Percentiles rank a stretch among this genome's conserved stretches.
These are phyloP conservation scores for Dynastes maya DNA, from an alignment of 2,888 invertebrate genomes.

Conservation along the genomic window DNA sequence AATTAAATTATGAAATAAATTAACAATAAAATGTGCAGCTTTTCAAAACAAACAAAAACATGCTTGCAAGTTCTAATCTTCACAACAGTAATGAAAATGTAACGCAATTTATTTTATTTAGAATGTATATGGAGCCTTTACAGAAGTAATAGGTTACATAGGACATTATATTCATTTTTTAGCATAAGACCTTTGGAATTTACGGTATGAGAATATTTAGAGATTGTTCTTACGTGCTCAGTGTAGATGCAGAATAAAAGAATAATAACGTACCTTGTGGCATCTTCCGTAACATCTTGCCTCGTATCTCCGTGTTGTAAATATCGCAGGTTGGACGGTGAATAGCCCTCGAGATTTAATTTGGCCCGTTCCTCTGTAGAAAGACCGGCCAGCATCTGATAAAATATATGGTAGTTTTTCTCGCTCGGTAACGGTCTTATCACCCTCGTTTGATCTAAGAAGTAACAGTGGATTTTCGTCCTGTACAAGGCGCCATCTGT, in stretches of 20 bases:
- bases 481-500: conserved; percentile 95
- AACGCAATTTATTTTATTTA: no score
- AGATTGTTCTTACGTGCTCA: not conserved
- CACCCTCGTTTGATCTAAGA: conserved; percentile 94
- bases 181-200: no score
- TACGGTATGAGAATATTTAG: no score
- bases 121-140: no score
- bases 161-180: no score
- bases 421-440: conserved; percentile 89
- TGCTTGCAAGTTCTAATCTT: no score
- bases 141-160: no score
- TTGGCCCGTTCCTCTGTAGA: conserved; percentile 89
- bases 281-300: conserved; percentile 83
- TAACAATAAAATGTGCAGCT: no score
- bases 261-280: conserved; percentile 68
- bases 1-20: no score
- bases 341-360: conserved; percentile 90
- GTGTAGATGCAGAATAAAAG: conserved; percentile 3
- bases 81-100: no score
- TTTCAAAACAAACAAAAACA: no score
- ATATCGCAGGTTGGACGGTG: conserved; percentile 86
- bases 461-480: conserved; percentile 97
- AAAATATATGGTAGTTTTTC: conserved; percentile 97
- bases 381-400: conserved; percentile 94
- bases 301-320: conserved; percentile 82